Percentiles rank a stretch among this genome's conserved stretches.
These are phyloP conservation scores for Corydoras sp. DNA, from an alignment of 2,113 vertebrate species.

Conservation along the genomic window DNA sequence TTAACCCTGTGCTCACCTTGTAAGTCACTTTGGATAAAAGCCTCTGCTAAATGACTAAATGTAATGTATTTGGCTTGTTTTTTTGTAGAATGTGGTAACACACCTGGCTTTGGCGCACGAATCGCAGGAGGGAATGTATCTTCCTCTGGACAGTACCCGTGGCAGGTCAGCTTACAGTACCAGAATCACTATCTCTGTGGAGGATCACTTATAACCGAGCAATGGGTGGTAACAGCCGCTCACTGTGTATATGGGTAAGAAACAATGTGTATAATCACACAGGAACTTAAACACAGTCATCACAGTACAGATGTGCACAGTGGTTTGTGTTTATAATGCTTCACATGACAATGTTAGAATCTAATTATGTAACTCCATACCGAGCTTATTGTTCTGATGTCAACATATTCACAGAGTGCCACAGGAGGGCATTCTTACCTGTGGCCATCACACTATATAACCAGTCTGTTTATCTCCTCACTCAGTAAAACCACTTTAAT, in stretches of 20 bases:
- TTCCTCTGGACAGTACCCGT: slow-evolving; percentile 68
- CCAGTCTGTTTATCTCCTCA: no score
- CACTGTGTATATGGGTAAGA: slow-evolving; percentile 64
- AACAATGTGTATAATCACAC: not conserved
- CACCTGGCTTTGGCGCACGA: slow-evolving; percentile 56
- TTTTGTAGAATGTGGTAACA: slow-evolving; percentile 63
- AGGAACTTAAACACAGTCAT: not conserved
- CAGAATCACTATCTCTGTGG: slow-evolving; percentile 76
- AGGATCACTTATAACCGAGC: slow-evolving; percentile 70
- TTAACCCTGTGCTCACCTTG: no score
- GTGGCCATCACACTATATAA: no score
- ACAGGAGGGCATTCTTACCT: no score
- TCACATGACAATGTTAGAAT: no score
- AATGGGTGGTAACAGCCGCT: slow-evolving; percentile 77
- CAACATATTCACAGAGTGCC: no score
- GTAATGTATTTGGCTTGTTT: not conserved
- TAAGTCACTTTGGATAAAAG: no score
- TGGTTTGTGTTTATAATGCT: no score
- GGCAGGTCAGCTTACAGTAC: slow-evolving; percentile 82
- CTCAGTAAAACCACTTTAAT: no score
- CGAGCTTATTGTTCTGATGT: no score
- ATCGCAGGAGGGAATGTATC: slow-evolving; percentile 75
- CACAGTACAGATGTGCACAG: not conserved
- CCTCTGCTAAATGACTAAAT: not conserved
- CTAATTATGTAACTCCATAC: no score